Percentiles rank a stretch among this genome's conserved stretches.
Conservation (phyloP, 2,888 invertebrate genomes). For the Sphinx pinastri region DNA sequence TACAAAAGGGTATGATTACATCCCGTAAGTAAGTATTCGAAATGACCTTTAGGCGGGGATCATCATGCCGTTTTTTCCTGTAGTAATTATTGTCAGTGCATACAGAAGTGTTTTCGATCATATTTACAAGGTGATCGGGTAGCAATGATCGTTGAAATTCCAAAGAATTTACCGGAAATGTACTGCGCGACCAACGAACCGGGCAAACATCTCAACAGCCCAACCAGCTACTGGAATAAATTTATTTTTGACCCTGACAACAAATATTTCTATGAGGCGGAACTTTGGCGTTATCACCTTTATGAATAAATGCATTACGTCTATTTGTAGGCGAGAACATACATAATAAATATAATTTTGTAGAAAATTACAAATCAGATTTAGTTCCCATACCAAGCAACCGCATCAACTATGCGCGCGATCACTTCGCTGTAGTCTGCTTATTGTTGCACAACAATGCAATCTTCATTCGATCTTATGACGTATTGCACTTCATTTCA, state of each 20-base stretch:
- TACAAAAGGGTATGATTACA: conserved; percentile 7
- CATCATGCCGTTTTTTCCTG: conserved; percentile 50
- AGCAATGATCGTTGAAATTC: conserved; percentile 42
- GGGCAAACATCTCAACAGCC: not conserved
- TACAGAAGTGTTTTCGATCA: conserved; percentile 51
- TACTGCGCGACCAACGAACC: conserved; percentile 18
- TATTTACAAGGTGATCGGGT: conserved; percentile 66
- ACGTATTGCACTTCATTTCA: conserved; percentile 77
- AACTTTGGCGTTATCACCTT: conserved; percentile 1
- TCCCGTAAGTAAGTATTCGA: conserved; percentile 21
- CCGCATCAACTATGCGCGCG: conserved; percentile 69
- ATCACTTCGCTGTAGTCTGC: conserved; percentile 63
- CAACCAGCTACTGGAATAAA: not conserved
- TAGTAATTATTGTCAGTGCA: conserved; percentile 46
- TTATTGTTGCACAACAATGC: conserved; percentile 75
- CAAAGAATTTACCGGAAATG: conserved; percentile 53
- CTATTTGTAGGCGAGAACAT: conserved; percentile 17
- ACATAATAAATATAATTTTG: conserved; percentile 24
- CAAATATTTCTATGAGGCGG: not conserved
- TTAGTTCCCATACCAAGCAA: conserved; percentile 75
- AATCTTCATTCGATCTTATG: conserved; percentile 73
- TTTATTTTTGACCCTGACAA: conserved; percentile 5
- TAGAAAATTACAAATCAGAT: conserved; percentile 63
- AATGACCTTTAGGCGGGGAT: conserved; percentile 55
- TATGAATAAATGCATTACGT: conserved; percentile 17